Conservation (phyloP, 2,888 invertebrate species). For the Aleiodes alternator region DNA sequence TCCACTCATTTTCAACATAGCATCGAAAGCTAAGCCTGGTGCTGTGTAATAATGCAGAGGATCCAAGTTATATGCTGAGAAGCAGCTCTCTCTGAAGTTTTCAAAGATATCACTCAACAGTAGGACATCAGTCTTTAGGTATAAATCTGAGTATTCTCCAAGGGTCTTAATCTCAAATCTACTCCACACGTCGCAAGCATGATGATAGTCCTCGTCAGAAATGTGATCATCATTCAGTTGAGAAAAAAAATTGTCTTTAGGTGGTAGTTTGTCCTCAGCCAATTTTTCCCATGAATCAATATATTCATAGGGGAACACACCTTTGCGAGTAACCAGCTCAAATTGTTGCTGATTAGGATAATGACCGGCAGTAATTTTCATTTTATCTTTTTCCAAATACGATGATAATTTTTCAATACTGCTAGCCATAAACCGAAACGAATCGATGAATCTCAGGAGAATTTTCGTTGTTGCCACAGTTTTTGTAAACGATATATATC, state of each 20-base stretch:
- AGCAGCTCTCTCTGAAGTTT: constrained; percentile 46
- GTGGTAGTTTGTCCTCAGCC: too few species aligned
- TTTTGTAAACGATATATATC: not conserved
- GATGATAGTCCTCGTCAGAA: constrained; percentile 41
- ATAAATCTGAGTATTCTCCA: constrained; percentile 30
- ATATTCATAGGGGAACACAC: too few species aligned
- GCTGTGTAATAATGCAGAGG: constrained; percentile 49
- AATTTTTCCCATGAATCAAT: too few species aligned
- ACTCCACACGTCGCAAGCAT: constrained; percentile 29
- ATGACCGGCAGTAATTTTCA: not conserved
- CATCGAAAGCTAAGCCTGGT: too few species aligned
- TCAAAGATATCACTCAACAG: constrained; percentile 50
- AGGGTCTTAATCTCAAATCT: constrained; percentile 21
- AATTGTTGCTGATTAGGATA: not conserved
- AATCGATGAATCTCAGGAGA: not conserved
- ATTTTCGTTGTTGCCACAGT: not conserved
- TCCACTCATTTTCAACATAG: not conserved
- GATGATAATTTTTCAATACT: constrained; percentile 6
- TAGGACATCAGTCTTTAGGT: constrained; percentile 24
- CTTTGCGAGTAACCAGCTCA: too few species aligned
- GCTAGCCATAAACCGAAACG: not conserved
- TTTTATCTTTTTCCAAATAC: not conserved
- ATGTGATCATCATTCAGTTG: constrained; percentile 40
- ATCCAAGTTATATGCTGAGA: constrained; percentile 44
- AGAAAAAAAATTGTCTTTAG: too few species aligned